Evolutionary conservation across 2,888 invertebrate species (phyloP), one percentile per base, ranked within the genome.

Genomic region (Platycheirus rosarum): DNA sequence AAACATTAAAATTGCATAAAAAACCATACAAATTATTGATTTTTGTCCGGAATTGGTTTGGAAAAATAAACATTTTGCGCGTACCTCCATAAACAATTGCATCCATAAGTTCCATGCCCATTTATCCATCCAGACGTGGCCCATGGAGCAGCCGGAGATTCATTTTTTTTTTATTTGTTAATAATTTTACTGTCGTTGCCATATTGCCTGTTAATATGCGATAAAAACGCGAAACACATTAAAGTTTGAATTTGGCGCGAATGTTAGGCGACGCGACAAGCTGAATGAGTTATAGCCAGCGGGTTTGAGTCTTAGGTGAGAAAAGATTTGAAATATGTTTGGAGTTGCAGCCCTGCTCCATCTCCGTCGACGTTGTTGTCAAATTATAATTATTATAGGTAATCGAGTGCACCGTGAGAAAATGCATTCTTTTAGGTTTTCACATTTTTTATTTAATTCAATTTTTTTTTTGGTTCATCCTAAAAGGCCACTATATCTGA

Each of bases 161-260:
- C 13, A 6, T 60, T 13, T 62, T 14, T 40, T 49, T 53, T 23
- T 68, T 53, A 35, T 66, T 70, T 75, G 49, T 79, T 60, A 71
- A 82, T 82, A 82, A 82, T 76, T 76, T 76, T 70, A 82, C 80
- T 82, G 80, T 55, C 55, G 71, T 71, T n/a, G 76, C 70, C 80
- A 82, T 76, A 82, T 62, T 71, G 80, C 66, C 53, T 68, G 71
- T 76, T 77, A 82, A 73, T 82, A 66, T 71, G 70, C 62, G 66
- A 71, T 53, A 60, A 69, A 66, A 79, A 77, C 48, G 73, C 51
- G 65, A 49, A 66, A 14, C 49, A 44, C 60, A 68, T 74, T 79
- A 63, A 73, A 79, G 66, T 79, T 53, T 2, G 48, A 40, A 74
- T 79, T 79, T 79, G 78, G 78, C 37, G 9, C 23, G 73, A 60